These are phyloP conservation scores for Bathynomus jamesi DNA, from an alignment of 1,140 invertebrate species.

Conservation along the genomic window DNA sequence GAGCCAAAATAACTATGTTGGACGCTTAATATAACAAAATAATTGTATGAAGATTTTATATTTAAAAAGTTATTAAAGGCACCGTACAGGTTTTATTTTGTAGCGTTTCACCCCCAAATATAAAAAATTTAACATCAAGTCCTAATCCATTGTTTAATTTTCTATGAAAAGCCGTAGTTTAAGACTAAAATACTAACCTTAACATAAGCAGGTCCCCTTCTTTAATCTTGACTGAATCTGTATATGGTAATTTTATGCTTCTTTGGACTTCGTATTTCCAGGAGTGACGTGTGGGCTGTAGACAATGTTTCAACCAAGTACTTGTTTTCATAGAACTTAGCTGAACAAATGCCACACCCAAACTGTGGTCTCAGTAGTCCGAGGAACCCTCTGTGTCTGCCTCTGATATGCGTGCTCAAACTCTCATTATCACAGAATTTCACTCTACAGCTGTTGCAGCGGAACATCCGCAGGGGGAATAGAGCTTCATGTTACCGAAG, in stretches of 20 bases:
- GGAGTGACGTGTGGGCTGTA: constrained; percentile 23
- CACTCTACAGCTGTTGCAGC: constrained; percentile 29
- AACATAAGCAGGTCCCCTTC: no score
- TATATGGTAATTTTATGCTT: neutral
- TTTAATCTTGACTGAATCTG: neutral
- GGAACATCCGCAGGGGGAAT: constrained; percentile 34
- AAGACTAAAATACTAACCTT: no score
- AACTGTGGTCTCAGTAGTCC: constrained; percentile 30
- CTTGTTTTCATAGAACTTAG: constrained; percentile 33
- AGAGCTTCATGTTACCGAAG: constrained; percentile 26
- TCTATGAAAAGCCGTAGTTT: no score
- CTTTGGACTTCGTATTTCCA: constrained; percentile 15
- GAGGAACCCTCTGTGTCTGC: constrained; percentile 25
- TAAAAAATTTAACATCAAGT: no score
- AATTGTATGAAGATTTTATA: no score
- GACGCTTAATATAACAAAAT: no score
- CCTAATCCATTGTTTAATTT: no score
- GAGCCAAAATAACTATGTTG: no score
- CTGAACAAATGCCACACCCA: constrained; percentile 33
- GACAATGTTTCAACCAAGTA: constrained; percentile 30
- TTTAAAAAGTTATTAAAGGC: no score
- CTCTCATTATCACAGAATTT: constrained; percentile 35
- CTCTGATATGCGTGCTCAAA: constrained; percentile 23
- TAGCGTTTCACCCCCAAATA: no score
- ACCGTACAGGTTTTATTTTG: no score